A percentile compares a stretch with the other conserved stretches of the same genome.
Evolutionary conservation across 2,797 vertebrate species (phyloP).

Genomic region (Esox masquinongy): DNA sequence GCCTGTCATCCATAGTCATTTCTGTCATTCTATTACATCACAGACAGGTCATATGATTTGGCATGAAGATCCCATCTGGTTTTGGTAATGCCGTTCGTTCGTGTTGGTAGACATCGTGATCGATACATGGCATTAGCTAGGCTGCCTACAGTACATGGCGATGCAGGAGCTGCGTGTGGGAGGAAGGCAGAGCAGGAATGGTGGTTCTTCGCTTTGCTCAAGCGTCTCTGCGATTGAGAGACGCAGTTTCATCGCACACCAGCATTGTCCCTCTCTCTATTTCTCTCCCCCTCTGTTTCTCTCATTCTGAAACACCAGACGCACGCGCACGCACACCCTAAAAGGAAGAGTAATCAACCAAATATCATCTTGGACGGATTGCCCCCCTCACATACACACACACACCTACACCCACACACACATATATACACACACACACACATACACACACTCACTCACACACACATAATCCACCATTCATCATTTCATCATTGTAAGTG

Average conservation of each 20-base stretch:
- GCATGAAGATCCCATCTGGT: neutral
- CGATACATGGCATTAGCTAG: slow-evolving; percentile 2
- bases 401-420: slow-evolving; percentile 27
- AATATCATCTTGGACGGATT: no score
- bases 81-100: neutral
- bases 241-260: slow-evolving; percentile 72
- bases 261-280: slow-evolving; percentile 27
- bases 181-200: slow-evolving; percentile 65
- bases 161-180: slow-evolving; percentile 58
- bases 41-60: neutral
- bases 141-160: slow-evolving; percentile 3
- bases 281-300: neutral
- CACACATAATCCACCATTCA: slow-evolving; percentile 3
- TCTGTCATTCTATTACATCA: neutral
- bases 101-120: slow-evolving; percentile 20
- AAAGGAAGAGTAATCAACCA: neutral
- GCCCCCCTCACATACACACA: slow-evolving; percentile 29
- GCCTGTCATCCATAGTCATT: neutral
- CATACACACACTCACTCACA: slow-evolving; percentile 38
- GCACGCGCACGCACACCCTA: neutral
- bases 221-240: slow-evolving; percentile 60
- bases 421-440: slow-evolving; percentile 20
- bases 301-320: neutral
- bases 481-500: neutral
- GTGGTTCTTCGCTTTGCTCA: slow-evolving; percentile 54